A percentile compares a stretch with the other conserved stretches of the same genome.
These are phyloP conservation scores for Gymnogyps californianus DNA, from an alignment of 2,113 vertebrate species.

Conservation along the genomic window DNA sequence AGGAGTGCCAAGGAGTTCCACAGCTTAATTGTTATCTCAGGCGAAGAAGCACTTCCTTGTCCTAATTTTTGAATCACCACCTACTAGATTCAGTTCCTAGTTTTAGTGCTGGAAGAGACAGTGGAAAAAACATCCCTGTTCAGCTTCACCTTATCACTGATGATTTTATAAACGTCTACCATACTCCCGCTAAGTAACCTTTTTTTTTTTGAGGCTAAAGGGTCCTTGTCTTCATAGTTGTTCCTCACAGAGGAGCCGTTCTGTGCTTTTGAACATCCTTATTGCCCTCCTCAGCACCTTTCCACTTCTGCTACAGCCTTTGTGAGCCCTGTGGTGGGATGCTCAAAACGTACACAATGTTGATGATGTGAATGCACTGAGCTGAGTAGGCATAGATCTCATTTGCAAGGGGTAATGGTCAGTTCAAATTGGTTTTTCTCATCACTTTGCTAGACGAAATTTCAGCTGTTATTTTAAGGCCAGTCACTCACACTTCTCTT, in stretches of 20 bases:
- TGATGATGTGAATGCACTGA: background rate
- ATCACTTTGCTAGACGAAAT: background rate
- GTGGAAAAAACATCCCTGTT: background rate
- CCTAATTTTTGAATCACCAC: background rate
- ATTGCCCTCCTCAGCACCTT: background rate
- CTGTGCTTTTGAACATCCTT: background rate
- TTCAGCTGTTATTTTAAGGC: background rate
- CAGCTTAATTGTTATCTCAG: background rate
- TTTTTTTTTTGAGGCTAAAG: background rate
- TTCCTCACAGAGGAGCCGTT: background rate
- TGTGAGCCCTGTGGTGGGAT: background rate
- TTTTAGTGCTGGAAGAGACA: background rate
- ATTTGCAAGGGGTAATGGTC: background rate
- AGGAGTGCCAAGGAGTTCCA: background rate
- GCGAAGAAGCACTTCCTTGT: background rate
- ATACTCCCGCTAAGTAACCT: background rate
- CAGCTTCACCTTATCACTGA: background rate
- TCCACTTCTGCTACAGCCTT: background rate
- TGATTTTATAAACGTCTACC: background rate
- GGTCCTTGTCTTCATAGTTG: background rate
- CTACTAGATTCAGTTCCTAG: background rate
- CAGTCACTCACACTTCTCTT: background rate
- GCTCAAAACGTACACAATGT: background rate
- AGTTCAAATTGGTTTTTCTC: background rate
- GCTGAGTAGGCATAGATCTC: background rate